A percentile compares a stretch with the other conserved stretches of the same genome.
phyloP scores from a whole-genome alignment of 2,888 invertebrate species.

The Panorpa germanica region DNA sequence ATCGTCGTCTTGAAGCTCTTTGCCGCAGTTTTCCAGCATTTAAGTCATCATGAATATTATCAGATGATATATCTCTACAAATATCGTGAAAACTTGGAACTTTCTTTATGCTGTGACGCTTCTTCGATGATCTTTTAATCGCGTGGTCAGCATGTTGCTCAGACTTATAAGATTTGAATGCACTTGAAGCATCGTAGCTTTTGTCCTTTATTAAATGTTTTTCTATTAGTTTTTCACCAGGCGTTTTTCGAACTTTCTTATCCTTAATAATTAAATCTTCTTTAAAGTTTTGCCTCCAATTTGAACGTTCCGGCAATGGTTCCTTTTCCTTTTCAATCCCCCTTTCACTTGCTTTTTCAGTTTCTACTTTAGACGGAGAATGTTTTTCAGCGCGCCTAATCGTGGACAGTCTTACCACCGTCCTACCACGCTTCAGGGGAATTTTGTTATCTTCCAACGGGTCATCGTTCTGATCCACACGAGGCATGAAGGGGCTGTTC shows the following conservation, averaged over 20 bases:
- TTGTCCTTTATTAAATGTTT: slow-evolving; percentile 50
- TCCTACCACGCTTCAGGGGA: slow-evolving; percentile 50
- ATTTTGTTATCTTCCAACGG: slow-evolving; percentile 28
- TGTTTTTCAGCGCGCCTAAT: slow-evolving; percentile 22
- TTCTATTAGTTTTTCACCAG: slow-evolving; percentile 57
- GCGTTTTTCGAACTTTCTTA: slow-evolving; percentile 29
- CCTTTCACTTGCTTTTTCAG: slow-evolving; percentile 10
- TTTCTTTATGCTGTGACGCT: slow-evolving; percentile 21
- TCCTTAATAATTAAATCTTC: slow-evolving; percentile 28
- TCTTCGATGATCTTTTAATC: slow-evolving; percentile 13
- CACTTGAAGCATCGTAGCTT: slow-evolving; percentile 20
- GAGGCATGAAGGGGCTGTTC: slow-evolving; percentile 28
- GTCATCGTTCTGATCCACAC: slow-evolving; percentile 28
- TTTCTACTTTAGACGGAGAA: slow-evolving; percentile 5
- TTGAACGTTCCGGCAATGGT: slow-evolving; percentile 12
- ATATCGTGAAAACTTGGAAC: slow-evolving; percentile 33
- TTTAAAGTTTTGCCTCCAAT: slow-evolving; percentile 44
- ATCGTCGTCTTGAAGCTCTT: slow-evolving; percentile 20
- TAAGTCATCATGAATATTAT: slow-evolving; percentile 29
- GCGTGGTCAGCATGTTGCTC: slow-evolving; percentile 12
- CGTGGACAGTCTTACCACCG: slow-evolving; percentile 56
- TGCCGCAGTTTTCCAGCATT: slow-evolving; percentile 31
- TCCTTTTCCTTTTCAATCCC: slow-evolving; percentile 14
- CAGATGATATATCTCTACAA: slow-evolving; percentile 30
- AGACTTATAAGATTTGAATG: slow-evolving; percentile 13